Evolutionary conservation across 92 coral and sea anemone genomes (phyloP).

Genomic region (Parazoanthus darwini): DNA sequence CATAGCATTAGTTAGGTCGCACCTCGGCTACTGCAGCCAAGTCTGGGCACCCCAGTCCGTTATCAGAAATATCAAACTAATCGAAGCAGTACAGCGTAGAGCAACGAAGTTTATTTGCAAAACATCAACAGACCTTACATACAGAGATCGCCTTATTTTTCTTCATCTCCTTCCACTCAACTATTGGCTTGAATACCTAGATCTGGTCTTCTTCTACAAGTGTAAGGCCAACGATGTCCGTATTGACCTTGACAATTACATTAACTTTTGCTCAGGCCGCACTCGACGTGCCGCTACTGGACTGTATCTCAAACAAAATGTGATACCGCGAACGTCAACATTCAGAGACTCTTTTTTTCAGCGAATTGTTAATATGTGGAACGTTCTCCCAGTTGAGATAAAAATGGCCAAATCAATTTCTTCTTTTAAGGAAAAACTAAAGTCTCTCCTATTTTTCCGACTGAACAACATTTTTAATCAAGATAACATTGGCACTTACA

Average conservation of each 20-base stretch:
- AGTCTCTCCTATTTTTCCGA: too few species aligned
- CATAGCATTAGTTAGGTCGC: conserved; percentile 36
- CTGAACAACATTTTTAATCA: too few species aligned
- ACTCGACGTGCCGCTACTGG: conserved; percentile 42
- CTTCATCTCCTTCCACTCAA: background rate
- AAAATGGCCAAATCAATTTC: too few species aligned
- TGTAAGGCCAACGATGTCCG: conserved; percentile 14
- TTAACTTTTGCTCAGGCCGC: conserved; percentile 25
- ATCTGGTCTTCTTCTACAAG: conserved; percentile 35
- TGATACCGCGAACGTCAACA: background rate
- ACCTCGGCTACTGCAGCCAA: conserved; percentile 38
- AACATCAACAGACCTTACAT: conserved; percentile 25
- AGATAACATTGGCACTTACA: too few species aligned
- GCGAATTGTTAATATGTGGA: background rate
- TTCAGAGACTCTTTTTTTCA: background rate
- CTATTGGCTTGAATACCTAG: background rate
- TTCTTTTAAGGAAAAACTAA: too few species aligned
- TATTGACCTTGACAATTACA: conserved; percentile 24
- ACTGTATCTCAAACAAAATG: conserved; percentile 33
- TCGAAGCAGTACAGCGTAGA: conserved; percentile 45
- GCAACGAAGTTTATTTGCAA: conserved; percentile 40
- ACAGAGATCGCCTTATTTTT: conserved; percentile 35
- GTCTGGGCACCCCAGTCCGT: conserved; percentile 46
- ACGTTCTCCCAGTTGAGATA: too few species aligned
- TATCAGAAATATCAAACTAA: conserved; percentile 29